Conservation (phyloP, 2,797 vertebrate species). For the Micromesistius poutassou region DNA sequence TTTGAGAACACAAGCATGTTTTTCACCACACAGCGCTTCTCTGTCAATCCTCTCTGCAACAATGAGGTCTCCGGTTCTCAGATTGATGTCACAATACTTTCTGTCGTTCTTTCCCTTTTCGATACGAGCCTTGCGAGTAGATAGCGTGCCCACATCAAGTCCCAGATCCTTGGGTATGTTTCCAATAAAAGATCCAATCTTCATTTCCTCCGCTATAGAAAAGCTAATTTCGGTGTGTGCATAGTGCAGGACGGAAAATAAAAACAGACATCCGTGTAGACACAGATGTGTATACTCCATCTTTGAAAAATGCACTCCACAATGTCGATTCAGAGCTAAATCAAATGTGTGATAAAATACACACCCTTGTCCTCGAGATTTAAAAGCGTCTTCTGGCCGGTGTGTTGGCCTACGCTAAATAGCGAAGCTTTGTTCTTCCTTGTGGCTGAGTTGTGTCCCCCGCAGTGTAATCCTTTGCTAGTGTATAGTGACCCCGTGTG, state of each 20-base stretch:
- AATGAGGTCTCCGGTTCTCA: constrained; percentile 48
- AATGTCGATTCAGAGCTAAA: neutral
- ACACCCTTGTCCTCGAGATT: too few species aligned
- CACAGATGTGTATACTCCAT: neutral
- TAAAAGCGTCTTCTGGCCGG: too few species aligned
- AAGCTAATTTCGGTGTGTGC: constrained; percentile 38
- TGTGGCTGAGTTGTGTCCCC: neutral
- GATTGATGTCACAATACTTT: constrained; percentile 36
- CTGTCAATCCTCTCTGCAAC: constrained; percentile 55
- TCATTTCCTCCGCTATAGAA: constrained; percentile 42
- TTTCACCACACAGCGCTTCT: constrained; percentile 57
- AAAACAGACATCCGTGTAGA: constrained; percentile 12
- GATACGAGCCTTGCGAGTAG: constrained; percentile 50
- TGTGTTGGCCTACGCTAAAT: neutral
- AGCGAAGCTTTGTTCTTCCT: neutral
- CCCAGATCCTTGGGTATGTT: constrained; percentile 60
- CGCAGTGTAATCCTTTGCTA: neutral
- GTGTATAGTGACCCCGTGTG: constrained; percentile 51
- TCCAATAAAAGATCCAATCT: constrained; percentile 45
- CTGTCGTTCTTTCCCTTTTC: constrained; percentile 37
- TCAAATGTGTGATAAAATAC: neutral
- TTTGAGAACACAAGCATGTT: constrained; percentile 54
- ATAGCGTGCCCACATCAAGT: constrained; percentile 34
- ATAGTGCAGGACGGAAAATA: constrained; percentile 11
- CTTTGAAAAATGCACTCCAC: neutral